phyloP scores from a whole-genome alignment of 2,888 invertebrate genomes.

The Melieria picta region DNA sequence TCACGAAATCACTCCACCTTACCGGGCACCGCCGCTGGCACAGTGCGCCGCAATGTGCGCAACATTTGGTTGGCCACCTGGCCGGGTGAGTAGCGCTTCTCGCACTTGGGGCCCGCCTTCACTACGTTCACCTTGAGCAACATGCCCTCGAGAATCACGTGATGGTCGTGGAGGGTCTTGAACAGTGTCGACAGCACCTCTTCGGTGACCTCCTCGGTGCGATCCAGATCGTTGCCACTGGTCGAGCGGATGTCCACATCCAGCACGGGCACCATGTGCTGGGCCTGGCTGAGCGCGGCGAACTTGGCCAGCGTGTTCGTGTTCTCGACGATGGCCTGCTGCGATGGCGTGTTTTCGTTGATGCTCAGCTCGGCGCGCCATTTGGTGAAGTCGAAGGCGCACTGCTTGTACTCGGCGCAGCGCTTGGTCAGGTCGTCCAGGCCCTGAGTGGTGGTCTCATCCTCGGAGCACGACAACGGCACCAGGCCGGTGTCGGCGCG shows the following conservation, averaged over 20 bases:
- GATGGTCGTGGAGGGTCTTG: constrained; percentile 93
- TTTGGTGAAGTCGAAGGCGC: constrained; percentile 94
- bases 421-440: constrained; percentile 88
- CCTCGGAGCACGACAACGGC: constrained; percentile 86
- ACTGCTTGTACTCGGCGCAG: constrained; percentile 93
- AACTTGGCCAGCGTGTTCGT: constrained; percentile 94
- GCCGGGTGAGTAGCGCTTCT: constrained; percentile 76
- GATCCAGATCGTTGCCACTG: constrained; percentile 90
- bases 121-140: constrained; percentile 98
- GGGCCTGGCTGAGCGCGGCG: constrained; percentile 90
- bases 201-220: constrained; percentile 91
- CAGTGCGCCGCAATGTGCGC: constrained; percentile 86
- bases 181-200: constrained; percentile 89
- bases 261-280: constrained; percentile 97
- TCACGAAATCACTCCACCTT: neutral
- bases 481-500: constrained; percentile 96
- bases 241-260: constrained; percentile 96
- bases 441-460: constrained; percentile 96
- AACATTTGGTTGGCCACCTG: constrained; percentile 91
- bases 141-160: constrained; percentile 94
- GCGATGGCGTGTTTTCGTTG: constrained; percentile 83
- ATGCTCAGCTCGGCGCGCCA: constrained; percentile 96
- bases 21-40: constrained; percentile 93
- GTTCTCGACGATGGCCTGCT: constrained; percentile 87
- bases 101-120: constrained; percentile 82